Evolutionary conservation across 1,140 invertebrate species (phyloP), one percentile per base, ranked within the genome.

Genomic region (Drosophila chauvacae): DNA sequence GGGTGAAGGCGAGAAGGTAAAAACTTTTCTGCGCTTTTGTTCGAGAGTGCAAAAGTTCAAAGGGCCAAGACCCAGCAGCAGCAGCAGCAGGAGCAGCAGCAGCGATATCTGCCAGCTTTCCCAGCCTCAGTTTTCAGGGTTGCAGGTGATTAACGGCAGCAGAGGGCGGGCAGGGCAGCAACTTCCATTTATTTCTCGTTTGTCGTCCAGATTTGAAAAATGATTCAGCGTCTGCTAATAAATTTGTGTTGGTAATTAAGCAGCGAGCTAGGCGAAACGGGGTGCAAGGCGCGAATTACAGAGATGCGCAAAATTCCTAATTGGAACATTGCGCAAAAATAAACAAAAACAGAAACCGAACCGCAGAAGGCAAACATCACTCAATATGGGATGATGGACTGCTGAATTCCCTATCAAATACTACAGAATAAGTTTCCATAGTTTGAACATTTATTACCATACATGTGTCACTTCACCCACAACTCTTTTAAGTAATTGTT

Each of bases 241-340:
- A 80, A 73, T 83, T 87, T 81, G 80, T 77, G 44, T 79, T 86
- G 81, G 78, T 61, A 88, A 56, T 68, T 80, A 70, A 72, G 68
- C 72, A 80, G 65, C 55, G 66, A 76, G 50, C 48, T 51, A 18
- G 59, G 48, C 16, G 11, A 23, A 13, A 23, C 35, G n/a, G 10
- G 58, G 50, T 50, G 53, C 53, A 50, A 18, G 37, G 66, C n/a
- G 55, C 26, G 37, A 42, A 28, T 60, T 72, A 51, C 70, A 37
- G 30, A 51, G 68, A 73, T 71, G 80, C 48, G 70, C 65, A 72
- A 83, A 71, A 66, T 66, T 80, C 66, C 68, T 83, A 87, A 87
- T 80, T 88, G 57, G 84, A 77, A 58, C 80, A 80, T 76, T 83
- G 80, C 83, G 83, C 83, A 87, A 87, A 88, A 88, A 77, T 83